phyloP scores from a whole-genome alignment of 1,140 invertebrate species.

The Monochamus saltuarius region DNA sequence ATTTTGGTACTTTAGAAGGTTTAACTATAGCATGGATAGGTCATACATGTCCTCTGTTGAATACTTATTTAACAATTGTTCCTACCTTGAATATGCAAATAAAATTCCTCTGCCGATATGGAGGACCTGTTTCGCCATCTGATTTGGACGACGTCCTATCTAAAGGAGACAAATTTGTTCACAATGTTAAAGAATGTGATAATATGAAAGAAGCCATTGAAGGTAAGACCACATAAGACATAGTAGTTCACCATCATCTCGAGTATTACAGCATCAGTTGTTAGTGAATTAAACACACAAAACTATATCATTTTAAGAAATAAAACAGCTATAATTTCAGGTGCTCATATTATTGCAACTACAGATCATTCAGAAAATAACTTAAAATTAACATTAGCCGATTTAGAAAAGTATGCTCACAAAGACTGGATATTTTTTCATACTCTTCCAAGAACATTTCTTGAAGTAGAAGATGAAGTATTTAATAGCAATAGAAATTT shows the following conservation, averaged over 20 bases:
- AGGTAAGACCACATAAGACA: background rate
- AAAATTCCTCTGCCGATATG: conserved; percentile 1
- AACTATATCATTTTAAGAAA: too few relatives aligned
- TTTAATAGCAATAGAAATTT: conserved; percentile 9
- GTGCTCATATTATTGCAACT: conserved; percentile 6
- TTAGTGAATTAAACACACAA: too few relatives aligned
- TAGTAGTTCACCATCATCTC: too few relatives aligned
- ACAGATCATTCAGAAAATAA: conserved; percentile 5
- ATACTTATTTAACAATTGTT: conserved; percentile 8
- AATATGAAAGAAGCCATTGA: background rate
- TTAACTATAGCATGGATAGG: conserved; percentile 11
- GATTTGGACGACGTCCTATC: background rate
- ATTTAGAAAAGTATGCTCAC: conserved; percentile 7
- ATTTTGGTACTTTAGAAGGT: conserved; percentile 9
- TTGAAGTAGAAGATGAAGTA: conserved; percentile 12
- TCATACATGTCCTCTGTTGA: background rate
- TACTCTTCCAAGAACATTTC: background rate
- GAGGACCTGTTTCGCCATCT: conserved; percentile 5
- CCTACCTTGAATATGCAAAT: conserved; percentile 6
- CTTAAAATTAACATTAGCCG: background rate
- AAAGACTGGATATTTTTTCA: conserved; percentile 5
- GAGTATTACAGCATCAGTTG: too few relatives aligned
- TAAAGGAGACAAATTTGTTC: background rate
- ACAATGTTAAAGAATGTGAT: conserved; percentile 3
- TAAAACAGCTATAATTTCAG: background rate